Conservation (phyloP, 2,888 invertebrate genomes). For the Drepanosiphum platanoidis region DNA sequence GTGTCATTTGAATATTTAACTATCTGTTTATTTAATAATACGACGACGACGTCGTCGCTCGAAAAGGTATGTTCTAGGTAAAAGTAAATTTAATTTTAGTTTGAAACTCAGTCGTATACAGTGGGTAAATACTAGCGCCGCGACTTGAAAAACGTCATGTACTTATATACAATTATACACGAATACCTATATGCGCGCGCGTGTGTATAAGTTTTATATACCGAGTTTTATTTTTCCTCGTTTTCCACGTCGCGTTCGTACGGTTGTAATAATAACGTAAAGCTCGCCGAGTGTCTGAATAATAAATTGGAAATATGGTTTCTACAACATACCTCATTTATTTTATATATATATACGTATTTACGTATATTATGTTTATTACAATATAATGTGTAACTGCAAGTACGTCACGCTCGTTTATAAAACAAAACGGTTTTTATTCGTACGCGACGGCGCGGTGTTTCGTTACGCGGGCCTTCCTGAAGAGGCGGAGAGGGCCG, state of each 20-base stretch:
- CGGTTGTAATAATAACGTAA: slow-evolving; percentile 9
- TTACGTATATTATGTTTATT: too few species aligned
- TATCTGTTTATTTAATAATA: neutral
- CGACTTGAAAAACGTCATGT: neutral
- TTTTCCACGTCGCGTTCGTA: neutral
- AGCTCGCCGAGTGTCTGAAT: slow-evolving; percentile 15
- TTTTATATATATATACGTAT: too few species aligned
- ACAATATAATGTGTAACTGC: too few species aligned
- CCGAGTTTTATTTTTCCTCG: neutral
- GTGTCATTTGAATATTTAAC: neutral
- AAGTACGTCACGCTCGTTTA: too few species aligned
- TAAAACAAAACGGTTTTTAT: too few species aligned
- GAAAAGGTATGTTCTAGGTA: neutral
- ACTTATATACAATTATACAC: neutral
- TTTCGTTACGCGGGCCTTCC: too few species aligned
- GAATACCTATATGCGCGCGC: too few species aligned
- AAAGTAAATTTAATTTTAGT: neutral
- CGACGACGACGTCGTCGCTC: neutral
- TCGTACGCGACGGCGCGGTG: too few species aligned
- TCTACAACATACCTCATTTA: too few species aligned
- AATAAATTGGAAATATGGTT: slow-evolving; percentile 17
- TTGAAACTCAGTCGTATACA: neutral
- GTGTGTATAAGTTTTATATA: neutral
- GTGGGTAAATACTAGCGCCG: neutral
- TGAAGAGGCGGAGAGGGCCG: too few species aligned